phyloP scores from a whole-genome alignment of 2,888 invertebrate species.

The Eledone cirrhosa region DNA sequence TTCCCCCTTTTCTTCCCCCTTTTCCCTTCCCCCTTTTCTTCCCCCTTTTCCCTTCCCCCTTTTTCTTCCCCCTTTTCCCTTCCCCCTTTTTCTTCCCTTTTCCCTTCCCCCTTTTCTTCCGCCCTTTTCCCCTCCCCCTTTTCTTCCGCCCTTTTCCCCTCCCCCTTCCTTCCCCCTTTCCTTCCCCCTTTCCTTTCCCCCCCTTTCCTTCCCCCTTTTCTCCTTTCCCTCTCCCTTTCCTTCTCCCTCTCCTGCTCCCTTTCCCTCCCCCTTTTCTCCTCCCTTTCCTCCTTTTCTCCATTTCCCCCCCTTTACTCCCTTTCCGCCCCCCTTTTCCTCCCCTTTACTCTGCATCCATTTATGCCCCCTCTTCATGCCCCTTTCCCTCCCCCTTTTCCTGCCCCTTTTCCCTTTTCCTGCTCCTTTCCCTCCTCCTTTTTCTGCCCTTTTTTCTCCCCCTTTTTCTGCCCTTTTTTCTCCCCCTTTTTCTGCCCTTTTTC shows the following conservation, averaged over 20 bases:
- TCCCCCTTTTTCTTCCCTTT: neutral
- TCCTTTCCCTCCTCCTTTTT: slow-evolving; percentile 33
- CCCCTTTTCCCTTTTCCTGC: slow-evolving; percentile 34
- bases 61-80: neutral
- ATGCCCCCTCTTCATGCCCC: slow-evolving; percentile 37
- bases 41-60: neutral
- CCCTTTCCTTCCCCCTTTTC: slow-evolving; percentile 32
- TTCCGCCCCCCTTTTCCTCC: neutral
- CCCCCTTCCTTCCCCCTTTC: neutral
- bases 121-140: slow-evolving; percentile 19
- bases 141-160: slow-evolving; percentile 7
- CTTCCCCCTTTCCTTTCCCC: neutral
- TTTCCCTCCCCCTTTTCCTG: slow-evolving; percentile 28
- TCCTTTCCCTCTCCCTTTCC: neutral
- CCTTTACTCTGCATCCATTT: slow-evolving; percentile 55
- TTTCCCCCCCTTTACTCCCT: neutral
- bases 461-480: neutral
- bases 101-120: neutral
- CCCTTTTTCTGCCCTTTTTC: neutral
- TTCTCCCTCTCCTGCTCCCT: slow-evolving; percentile 5
- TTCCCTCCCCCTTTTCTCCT: neutral
- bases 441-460: neutral
- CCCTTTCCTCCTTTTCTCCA: neutral
- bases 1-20: slow-evolving; percentile 40
- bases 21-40: slow-evolving; percentile 39